Percentiles rank a stretch among this genome's conserved stretches.
phyloP scores from a whole-genome alignment of 2,888 invertebrate species.

The Spicauda simplicius region DNA sequence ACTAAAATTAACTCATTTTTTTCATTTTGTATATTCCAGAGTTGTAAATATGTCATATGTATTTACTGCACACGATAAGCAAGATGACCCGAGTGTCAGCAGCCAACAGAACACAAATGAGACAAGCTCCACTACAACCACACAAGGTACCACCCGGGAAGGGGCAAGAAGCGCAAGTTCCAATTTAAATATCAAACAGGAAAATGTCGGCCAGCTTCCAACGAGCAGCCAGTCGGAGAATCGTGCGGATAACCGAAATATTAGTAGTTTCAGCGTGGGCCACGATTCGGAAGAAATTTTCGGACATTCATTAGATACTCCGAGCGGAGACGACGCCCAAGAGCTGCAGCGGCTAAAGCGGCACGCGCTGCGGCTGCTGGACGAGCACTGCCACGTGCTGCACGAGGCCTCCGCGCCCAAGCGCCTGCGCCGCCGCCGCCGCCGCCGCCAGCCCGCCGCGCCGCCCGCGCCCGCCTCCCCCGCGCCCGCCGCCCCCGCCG shows the following conservation, averaged over 20 bases:
- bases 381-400: slow-evolving; percentile 33
- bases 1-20: background rate
- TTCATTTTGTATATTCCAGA: slow-evolving; percentile 26
- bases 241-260: background rate
- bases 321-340: slow-evolving; percentile 17
- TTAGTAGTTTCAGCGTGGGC: slow-evolving; percentile 1
- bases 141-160: background rate
- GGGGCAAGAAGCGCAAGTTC: background rate
- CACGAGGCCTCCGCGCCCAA: slow-evolving; percentile 30
- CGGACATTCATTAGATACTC: slow-evolving; percentile 16
- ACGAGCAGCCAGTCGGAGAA: background rate
- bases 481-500: background rate
- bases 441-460: slow-evolving; percentile 24
- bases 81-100: background rate
- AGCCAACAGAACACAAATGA: slow-evolving; percentile 6
- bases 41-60: slow-evolving; percentile 27
- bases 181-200: background rate
- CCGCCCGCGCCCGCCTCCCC: background rate
- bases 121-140: background rate
- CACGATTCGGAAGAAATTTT: slow-evolving; percentile 5
- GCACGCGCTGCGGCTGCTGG: slow-evolving; percentile 45
- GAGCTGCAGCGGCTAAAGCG: slow-evolving; percentile 46
- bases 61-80: slow-evolving; percentile 2
- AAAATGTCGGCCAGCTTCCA: background rate
- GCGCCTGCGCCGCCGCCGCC: slow-evolving; percentile 30